These are phyloP conservation scores for Hydrolagus affinis DNA, from an alignment of 2,113 vertebrate species.

Conservation along the genomic window DNA sequence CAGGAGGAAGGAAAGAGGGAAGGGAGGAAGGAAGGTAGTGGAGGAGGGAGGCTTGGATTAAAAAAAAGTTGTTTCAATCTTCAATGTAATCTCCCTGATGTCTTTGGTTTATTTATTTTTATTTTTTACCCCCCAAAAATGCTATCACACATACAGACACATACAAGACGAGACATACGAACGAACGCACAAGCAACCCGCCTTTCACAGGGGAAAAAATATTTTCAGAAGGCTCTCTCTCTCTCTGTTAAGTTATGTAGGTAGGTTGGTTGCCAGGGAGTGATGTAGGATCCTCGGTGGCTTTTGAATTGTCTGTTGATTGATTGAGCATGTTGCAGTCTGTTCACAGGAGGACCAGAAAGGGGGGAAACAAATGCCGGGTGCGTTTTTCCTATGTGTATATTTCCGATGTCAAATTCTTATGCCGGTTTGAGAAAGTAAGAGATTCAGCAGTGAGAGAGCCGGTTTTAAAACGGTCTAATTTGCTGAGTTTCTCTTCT, in stretches of 20 bases:
- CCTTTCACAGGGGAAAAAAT: background rate
- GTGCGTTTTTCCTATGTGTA: background rate
- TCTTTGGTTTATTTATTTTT: background rate
- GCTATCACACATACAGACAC: background rate
- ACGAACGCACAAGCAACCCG: background rate
- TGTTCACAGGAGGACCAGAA: background rate
- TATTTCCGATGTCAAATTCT: too few relatives aligned
- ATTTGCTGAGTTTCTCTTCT: too few relatives aligned
- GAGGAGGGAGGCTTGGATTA: too few relatives aligned
- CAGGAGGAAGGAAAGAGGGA: too few relatives aligned
- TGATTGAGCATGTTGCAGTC: slow-evolving; percentile 4
- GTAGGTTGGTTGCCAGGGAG: slow-evolving; percentile 13
- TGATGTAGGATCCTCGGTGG: background rate
- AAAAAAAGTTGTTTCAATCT: too few relatives aligned
- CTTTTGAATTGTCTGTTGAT: slow-evolving; percentile 18
- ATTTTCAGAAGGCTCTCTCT: background rate
- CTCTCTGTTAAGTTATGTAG: background rate
- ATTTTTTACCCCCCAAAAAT: too few relatives aligned
- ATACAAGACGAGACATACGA: too few relatives aligned
- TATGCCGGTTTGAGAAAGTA: too few relatives aligned
- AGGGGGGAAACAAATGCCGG: background rate
- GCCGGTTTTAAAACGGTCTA: too few relatives aligned
- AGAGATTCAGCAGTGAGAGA: too few relatives aligned
- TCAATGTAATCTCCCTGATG: too few relatives aligned
- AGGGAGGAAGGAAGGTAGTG: too few relatives aligned